Conservation (phyloP, 2,113 vertebrate species). For the Ctenodactylus gundi region DNA sequence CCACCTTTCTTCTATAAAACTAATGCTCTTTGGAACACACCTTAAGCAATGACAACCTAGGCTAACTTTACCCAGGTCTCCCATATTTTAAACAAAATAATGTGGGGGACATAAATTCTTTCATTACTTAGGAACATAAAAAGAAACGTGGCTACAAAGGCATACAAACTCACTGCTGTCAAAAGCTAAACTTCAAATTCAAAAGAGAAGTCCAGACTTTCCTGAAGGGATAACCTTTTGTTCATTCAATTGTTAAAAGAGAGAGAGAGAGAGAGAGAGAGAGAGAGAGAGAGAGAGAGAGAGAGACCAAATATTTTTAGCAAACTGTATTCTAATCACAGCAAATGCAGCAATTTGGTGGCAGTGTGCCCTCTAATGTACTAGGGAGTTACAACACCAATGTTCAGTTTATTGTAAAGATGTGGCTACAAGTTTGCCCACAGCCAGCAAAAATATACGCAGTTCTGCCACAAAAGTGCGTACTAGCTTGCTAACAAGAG, state of each 20-base stretch:
- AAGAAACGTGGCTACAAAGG: neutral
- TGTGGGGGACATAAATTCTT: neutral
- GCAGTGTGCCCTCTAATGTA: constrained; percentile 77
- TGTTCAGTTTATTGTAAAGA: neutral
- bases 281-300: no score
- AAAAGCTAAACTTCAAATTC: neutral
- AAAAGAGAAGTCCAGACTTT: neutral
- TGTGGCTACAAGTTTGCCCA: no score
- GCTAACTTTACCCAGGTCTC: neutral
- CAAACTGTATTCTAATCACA: neutral
- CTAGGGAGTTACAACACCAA: neutral
- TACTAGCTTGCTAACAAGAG: neutral
- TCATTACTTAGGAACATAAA: neutral
- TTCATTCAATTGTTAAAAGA: neutral
- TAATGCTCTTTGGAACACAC: neutral
- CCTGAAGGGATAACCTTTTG: neutral
- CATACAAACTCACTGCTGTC: neutral
- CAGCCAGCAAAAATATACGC: neutral
- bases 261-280: no score
- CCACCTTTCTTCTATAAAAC: neutral
- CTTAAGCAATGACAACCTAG: neutral
- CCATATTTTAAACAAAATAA: constrained; percentile 1
- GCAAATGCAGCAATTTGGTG: neutral
- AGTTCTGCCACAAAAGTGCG: neutral
- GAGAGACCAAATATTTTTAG: neutral